These are phyloP conservation scores for Propithecus perrieri DNA, from an alignment of 2,797 vertebrate species.

Conservation along the genomic window DNA sequence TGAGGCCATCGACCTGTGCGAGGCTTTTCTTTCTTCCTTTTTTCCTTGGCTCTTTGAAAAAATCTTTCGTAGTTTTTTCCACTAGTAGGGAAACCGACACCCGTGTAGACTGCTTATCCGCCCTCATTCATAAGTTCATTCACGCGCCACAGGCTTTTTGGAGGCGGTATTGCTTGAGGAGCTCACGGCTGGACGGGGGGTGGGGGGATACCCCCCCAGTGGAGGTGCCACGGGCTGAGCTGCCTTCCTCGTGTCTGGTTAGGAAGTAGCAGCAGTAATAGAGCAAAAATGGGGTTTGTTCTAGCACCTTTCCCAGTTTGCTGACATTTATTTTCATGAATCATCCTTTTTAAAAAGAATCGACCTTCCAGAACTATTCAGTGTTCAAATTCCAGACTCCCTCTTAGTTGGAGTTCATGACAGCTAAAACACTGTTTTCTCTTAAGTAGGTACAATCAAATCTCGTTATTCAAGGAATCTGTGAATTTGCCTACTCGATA, in stretches of 20 bases:
- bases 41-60: not conserved
- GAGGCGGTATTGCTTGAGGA: not conserved
- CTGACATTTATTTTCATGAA: not conserved
- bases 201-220: too few species aligned
- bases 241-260: too few species aligned
- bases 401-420: too few species aligned
- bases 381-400: too few species aligned
- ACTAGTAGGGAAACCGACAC: not conserved
- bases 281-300: not conserved
- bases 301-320: not conserved
- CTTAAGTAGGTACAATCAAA: too few species aligned
- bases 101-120: not conserved
- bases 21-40: not conserved
- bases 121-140: not conserved
- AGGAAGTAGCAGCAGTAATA: not conserved
- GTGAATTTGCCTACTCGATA: too few species aligned
- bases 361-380: too few species aligned
- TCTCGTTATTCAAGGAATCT: too few species aligned
- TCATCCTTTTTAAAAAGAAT: not conserved
- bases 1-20: not conserved
- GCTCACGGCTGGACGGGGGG: not conserved
- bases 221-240: rapidly evolving
- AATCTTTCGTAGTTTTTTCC: not conserved
- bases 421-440: too few species aligned
- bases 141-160: not conserved